These are phyloP conservation scores for Alviniconcha marisindica DNA, from an alignment of 1,140 invertebrate species.

Conservation along the genomic window DNA sequence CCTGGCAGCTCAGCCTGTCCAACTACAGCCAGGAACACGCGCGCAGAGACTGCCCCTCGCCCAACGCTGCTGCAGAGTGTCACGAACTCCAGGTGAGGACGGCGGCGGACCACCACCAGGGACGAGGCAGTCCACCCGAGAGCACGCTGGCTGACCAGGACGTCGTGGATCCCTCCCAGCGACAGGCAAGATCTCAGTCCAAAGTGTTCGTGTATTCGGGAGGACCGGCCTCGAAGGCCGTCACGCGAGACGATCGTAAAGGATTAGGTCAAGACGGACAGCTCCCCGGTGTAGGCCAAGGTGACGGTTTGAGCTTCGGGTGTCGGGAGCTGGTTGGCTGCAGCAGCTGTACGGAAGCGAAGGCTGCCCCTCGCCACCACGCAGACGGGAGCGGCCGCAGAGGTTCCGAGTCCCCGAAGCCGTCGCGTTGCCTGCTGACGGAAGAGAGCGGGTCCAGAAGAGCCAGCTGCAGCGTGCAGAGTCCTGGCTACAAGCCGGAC, in stretches of 20 bases:
- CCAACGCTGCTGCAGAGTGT: background rate
- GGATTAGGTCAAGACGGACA: background rate
- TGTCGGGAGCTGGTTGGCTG: background rate
- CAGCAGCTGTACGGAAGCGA: background rate
- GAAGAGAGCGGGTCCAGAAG: background rate
- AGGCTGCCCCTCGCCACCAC: background rate
- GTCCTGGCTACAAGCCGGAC: background rate
- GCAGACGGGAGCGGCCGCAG: background rate
- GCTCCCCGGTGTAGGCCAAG: background rate
- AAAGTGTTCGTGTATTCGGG: background rate
- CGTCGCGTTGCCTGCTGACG: background rate
- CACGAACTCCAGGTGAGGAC: background rate
- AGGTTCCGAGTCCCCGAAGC: background rate
- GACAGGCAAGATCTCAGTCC: background rate
- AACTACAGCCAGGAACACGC: conserved; percentile 33
- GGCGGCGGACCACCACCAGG: background rate
- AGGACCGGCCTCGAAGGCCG: background rate
- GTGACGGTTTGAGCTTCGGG: background rate
- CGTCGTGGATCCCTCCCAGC: background rate
- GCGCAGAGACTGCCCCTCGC: background rate
- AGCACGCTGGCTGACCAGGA: background rate
- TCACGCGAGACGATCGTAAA: background rate
- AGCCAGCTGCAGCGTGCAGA: background rate
- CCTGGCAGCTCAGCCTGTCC: conserved; percentile 30
- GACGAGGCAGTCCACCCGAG: too few relatives aligned